Conservation (phyloP, 2,113 vertebrate genomes). For the Tragelaphus strepsiceros region DNA sequence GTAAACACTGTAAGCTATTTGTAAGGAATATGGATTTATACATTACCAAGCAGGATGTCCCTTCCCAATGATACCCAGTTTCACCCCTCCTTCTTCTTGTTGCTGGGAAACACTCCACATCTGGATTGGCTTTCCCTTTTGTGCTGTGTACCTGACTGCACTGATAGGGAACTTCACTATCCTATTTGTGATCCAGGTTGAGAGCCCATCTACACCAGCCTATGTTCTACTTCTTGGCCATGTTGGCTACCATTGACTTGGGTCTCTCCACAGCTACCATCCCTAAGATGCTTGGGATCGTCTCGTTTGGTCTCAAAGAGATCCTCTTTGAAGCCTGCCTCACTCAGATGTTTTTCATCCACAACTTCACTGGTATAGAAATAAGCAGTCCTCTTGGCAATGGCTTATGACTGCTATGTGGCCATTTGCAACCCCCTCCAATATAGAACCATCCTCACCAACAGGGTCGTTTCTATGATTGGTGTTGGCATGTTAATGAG, state of each 20-base stretch:
- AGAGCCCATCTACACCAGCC: conserved; percentile 29
- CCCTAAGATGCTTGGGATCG: conserved; percentile 41
- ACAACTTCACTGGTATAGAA: conserved; percentile 49
- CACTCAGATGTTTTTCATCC: conserved; percentile 48
- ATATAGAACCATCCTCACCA: conserved; percentile 47
- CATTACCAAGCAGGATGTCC: neutral
- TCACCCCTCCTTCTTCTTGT: neutral
- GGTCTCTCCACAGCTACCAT: conserved; percentile 30
- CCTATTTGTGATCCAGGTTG: neutral
- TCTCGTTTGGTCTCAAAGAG: conserved; percentile 17
- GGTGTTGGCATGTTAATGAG: conserved; percentile 15
- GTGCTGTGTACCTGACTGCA: conserved; percentile 27
- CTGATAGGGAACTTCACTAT: conserved; percentile 22
- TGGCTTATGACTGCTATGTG: conserved; percentile 26
- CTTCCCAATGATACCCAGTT: neutral
- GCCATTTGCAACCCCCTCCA: conserved; percentile 54
- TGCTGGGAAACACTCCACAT: conserved; percentile 32
- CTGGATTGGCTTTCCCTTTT: conserved; percentile 55
- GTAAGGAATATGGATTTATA: neutral
- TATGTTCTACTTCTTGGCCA: conserved; percentile 51
- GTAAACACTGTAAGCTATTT: neutral
- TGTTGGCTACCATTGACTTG: conserved; percentile 33
- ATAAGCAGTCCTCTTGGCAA: conserved; percentile 44
- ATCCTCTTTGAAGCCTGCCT: conserved; percentile 24
- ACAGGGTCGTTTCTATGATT: neutral